Base-by-base conservation (phyloP, 2,797 vertebrate species). In the Synaphobranchus kaupii region DNA sequence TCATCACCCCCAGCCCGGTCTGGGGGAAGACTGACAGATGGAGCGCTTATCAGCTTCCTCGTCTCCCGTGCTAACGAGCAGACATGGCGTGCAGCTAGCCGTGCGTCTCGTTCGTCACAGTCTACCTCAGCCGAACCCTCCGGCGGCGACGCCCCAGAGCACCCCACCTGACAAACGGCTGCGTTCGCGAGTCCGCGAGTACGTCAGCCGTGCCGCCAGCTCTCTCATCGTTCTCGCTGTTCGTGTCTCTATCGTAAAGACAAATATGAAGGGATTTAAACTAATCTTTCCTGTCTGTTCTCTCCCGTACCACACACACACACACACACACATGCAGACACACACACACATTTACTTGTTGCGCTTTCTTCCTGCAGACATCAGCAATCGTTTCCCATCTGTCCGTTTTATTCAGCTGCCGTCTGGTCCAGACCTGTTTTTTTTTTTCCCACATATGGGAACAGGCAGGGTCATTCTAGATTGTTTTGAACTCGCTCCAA, bases 11-110 rank as follows among this genome's bases (percentile, higher is more conserved):
- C 5, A 87, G 60, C 50, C 44, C 58, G 44, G 54, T 87, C 88
- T 89, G 78, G 86, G 86, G 78, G 44, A 56, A 88, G 84, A 92
- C 54, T 88, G 87, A 93, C 94, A 95, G 94, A 94, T 95, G 94
- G 91, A 87, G 89, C 90, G 63, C 76, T 80, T 48, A 47, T 87
- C 83, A 48, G 34, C 76, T 22, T 66, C 31, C 28, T 89, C n/a
- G 76, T 84, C 48, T 66, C 73, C 81, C 63, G 52, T 84, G 89
- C 85, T 89, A 89, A 58, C 84, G 68, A 86, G 81, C 90, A 90
- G 88, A 89, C 88, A 89, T 87, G 84, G 44, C 56, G 84, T 48
- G 85, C 88, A 83, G 87, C 85, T 80, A 89, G 80, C 52, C 52
- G 88, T 86, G 52, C 0, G 2, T 0, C 86, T 85, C 66, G 71